Conservation (phyloP, 2,797 vertebrate genomes). For the Morelia viridis region DNA sequence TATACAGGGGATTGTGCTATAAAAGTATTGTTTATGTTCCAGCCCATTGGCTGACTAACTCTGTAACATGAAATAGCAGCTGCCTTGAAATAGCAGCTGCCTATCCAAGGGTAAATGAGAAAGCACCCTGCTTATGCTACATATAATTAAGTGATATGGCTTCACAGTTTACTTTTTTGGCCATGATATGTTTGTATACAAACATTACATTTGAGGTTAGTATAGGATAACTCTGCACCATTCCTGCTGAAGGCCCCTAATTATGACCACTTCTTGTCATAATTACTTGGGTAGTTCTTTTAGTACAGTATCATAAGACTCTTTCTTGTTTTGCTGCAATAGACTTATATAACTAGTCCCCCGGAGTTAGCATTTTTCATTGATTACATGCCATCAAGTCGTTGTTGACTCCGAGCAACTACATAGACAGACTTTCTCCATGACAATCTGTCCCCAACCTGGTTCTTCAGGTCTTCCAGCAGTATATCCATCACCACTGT, state of each 20-base stretch:
- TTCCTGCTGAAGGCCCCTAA: not conserved
- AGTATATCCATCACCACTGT: not conserved
- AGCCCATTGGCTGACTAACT: not conserved
- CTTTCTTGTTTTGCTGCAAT: not conserved
- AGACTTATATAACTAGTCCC: not conserved
- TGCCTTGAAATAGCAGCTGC: not conserved
- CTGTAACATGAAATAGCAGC: not conserved
- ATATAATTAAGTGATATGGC: not conserved
- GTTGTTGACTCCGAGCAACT: not conserved
- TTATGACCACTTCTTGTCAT: not conserved
- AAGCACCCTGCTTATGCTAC: not conserved
- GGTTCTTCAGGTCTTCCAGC: not conserved
- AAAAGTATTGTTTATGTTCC: not conserved
- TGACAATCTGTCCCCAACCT: not conserved
- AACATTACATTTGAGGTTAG: not conserved
- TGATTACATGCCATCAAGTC: not conserved
- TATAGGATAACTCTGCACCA: not conserved
- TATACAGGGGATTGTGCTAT: not conserved
- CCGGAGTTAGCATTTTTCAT: not conserved
- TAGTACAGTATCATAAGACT: not conserved
- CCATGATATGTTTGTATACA: not conserved
- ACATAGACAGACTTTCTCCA: not conserved
- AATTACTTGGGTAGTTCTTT: not conserved
- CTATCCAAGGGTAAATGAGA: not conserved
- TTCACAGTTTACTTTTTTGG: not conserved